Evolutionary conservation across 1,140 invertebrate genomes (phyloP), one percentile per base, ranked within the genome.

Genomic region (Leptestheria dahalacensis): DNA sequence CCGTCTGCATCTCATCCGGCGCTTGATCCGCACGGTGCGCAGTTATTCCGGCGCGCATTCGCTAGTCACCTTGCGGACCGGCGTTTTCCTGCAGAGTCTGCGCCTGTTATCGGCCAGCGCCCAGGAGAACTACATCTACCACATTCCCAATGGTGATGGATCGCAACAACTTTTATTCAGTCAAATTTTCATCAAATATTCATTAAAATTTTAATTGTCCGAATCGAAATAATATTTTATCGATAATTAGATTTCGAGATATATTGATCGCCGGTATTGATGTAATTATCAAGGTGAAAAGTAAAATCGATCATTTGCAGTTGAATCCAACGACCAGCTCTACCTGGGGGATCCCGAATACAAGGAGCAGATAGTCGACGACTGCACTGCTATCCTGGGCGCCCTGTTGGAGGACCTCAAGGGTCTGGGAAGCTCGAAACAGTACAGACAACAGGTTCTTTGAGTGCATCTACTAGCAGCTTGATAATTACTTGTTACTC

Each of bases 251-350:
- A 49, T 33, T 29, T 1, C 15, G 23, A 57, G 48, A n/a, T n/a
- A n/a, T n/a, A n/a, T n/a, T n/a, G n/a, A n/a, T n/a, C n/a, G n/a
- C n/a, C n/a, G n/a, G n/a, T n/a, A n/a, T n/a, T n/a, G n/a, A n/a
- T n/a, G n/a, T n/a, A n/a, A n/a, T n/a, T n/a, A n/a, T n/a, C n/a
- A 28, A 20, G 29, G 28, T 12, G 25, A 23, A 49, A 18, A 21
- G 18, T 60, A 23, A 55, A 3, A 62, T n/a, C n/a, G n/a, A n/a
- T 62, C 41, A 61, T 67, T 78, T 75, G 63, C 73, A 90, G 88
- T 96, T 55, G 84, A 95, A 69, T 91, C 91, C 1, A 97, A 97
- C 71, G 91, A 97, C 71, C 78, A 82, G 52, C 72, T 97, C n/a
- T 96, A 96, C 71, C 91, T 91, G 1, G 81, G 81, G 47, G 90